These are phyloP conservation scores for Perithous albicinctus DNA, from an alignment of 2,888 invertebrate species.

Conservation along the genomic window DNA sequence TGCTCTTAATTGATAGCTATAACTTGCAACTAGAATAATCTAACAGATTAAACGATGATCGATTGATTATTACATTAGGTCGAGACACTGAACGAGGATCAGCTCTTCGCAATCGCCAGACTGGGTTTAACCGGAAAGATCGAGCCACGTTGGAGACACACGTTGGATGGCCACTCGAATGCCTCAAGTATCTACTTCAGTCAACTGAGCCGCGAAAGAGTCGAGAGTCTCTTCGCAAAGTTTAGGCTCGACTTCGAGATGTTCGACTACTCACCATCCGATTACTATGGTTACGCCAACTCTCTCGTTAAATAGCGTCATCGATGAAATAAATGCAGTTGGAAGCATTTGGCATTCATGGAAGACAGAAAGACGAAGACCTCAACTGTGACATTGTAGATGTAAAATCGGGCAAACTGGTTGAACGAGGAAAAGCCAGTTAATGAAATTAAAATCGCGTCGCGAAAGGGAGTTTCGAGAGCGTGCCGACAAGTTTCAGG, in stretches of 20 bases:
- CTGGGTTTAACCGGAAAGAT: slow-evolving; percentile 78
- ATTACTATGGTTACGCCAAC: slow-evolving; percentile 81
- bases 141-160: slow-evolving; percentile 82
- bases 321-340: slow-evolving; percentile 23
- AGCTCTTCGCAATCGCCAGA: slow-evolving; percentile 83
- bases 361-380: background rate
- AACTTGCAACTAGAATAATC: background rate
- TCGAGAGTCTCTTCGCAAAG: slow-evolving; percentile 83
- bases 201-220: slow-evolving; percentile 81
- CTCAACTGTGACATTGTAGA: background rate
- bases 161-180: slow-evolving; percentile 74
- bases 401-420: slow-evolving; percentile 1
- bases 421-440: background rate
- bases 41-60: background rate
- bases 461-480: slow-evolving; percentile 23
- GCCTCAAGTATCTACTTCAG: slow-evolving; percentile 84
- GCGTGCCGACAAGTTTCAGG: slow-evolving; percentile 54
- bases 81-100: slow-evolving; percentile 86
- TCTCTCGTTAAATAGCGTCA: slow-evolving; percentile 24
- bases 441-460: slow-evolving; percentile 60
- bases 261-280: slow-evolving; percentile 84
- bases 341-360: background rate
- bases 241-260: slow-evolving; percentile 86
- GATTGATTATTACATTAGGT: slow-evolving; percentile 76
- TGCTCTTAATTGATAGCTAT: background rate